phyloP scores from a whole-genome alignment of 2,113 vertebrate species.

The Prietella phreatophila region DNA sequence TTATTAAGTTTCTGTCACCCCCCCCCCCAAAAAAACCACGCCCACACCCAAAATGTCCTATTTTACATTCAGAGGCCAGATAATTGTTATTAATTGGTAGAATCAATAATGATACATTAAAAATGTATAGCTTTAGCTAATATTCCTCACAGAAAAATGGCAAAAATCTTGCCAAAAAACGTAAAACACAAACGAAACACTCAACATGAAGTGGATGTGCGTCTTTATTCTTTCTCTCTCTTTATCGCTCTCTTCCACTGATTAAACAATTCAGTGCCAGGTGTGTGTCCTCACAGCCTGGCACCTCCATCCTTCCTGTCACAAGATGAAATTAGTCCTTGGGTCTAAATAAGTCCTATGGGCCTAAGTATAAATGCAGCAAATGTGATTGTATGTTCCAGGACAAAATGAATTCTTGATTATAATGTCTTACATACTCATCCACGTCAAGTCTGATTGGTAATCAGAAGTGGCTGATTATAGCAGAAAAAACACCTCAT shows the following conservation, averaged over 20 bases:
- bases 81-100: neutral
- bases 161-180: neutral
- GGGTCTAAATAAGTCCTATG: neutral
- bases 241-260: too few relatives aligned
- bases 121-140: neutral
- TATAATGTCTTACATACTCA: constrained; percentile 5
- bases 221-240: too few relatives aligned
- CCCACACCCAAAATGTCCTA: neutral
- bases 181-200: too few relatives aligned
- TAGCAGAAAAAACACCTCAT: constrained; percentile 20
- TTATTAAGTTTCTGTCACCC: neutral
- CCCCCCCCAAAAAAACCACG: too few relatives aligned
- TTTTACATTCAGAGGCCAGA: neutral
- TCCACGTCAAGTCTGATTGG: neutral
- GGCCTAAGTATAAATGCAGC: neutral
- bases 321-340: neutral
- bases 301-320: too few relatives aligned
- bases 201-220: too few relatives aligned
- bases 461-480: neutral
- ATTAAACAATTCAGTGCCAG: too few relatives aligned
- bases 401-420: neutral
- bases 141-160: neutral
- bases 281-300: too few relatives aligned
- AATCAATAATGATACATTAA: neutral
- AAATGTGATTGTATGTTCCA: neutral